Base-by-base conservation (phyloP, 2,797 vertebrate species). In the Pelochelys cantorii region DNA sequence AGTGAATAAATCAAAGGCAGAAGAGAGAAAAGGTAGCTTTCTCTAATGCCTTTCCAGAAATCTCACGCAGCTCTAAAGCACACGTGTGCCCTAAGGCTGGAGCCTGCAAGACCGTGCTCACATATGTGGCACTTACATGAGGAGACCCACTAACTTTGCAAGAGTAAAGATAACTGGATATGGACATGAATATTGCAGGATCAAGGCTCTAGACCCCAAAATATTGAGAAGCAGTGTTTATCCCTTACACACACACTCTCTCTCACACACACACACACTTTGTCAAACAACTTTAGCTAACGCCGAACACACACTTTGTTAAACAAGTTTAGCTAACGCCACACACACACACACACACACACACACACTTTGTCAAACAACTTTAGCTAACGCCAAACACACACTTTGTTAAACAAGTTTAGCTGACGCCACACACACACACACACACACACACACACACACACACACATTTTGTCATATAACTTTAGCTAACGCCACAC, bases 21-120 rank as follows among this genome's bases (percentile, higher is more conserved):
- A 86, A 92, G 3, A 9, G 9, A 12, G 3, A 79, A 29, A 78
- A 87, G 23, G 3, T 22, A 75, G 15, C 4, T 90, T 92, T 91
- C 84, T 37, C 4, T 37, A 5, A 14, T 54, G 25, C 42, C 65
- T 89, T 85, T 18, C 87, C 42, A 91, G 75, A 84, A 91, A 91
- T 31, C 31, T 31, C 5, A 10, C 34, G 42, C 29, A 42, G 3
- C 15, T 62, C 20, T 78, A 56, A 68, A 5, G 13, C 5, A 25
- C 20, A 78, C 56, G 2, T 79, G 92, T 85, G 42, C 29, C n/a
- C 65, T 31, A 57, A 7, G 31, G 5, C 34, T 83, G 84, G 9
- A 3, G 54, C 29, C 74, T 52, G 37, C 31, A 75, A 74, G 31
- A 8, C 54, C 34, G 79, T 60, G 3, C 37, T 31, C 1, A 0